Evolutionary conservation across 2,113 vertebrate genomes (phyloP).

Genomic region (Serilophus lunatus): DNA sequence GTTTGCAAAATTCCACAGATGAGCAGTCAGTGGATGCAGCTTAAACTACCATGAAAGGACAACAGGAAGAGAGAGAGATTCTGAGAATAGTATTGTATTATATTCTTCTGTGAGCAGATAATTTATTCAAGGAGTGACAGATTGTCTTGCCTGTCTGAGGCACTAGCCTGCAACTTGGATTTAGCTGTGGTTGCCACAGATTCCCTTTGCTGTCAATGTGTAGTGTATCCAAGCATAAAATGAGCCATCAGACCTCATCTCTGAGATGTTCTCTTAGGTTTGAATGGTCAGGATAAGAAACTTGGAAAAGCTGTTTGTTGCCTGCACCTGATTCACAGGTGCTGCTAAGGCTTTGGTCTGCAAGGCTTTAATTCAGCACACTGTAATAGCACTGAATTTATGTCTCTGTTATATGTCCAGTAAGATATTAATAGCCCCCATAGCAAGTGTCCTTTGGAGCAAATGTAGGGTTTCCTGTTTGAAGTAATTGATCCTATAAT

Average conservation of each 20-base stretch:
- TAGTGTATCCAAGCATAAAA: constrained; percentile 15
- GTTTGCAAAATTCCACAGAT: background rate
- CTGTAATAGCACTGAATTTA: background rate
- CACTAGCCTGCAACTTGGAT: background rate
- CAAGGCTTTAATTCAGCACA: background rate
- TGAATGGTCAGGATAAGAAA: background rate
- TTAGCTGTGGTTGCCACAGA: background rate
- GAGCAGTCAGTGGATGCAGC: background rate
- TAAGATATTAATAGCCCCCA: background rate
- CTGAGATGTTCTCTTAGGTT: background rate
- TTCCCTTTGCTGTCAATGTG: constrained; percentile 13
- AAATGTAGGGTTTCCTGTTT: background rate
- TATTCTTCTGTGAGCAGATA: constrained; percentile 7
- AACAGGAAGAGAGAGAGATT: background rate
- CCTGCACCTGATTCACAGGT: background rate
- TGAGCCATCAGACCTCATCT: background rate
- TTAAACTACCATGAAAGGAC: background rate
- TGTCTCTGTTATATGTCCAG: background rate
- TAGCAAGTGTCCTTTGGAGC: background rate
- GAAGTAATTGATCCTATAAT: background rate
- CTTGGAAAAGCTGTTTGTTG: background rate
- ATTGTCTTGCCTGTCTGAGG: constrained; percentile 4
- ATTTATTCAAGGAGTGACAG: constrained; percentile 40
- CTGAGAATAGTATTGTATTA: background rate
- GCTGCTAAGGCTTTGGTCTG: background rate